Evolutionary conservation across 2,113 vertebrate genomes (phyloP), one percentile per base, ranked within the genome.

Genomic region (Phoxinus phoxinus): DNA sequence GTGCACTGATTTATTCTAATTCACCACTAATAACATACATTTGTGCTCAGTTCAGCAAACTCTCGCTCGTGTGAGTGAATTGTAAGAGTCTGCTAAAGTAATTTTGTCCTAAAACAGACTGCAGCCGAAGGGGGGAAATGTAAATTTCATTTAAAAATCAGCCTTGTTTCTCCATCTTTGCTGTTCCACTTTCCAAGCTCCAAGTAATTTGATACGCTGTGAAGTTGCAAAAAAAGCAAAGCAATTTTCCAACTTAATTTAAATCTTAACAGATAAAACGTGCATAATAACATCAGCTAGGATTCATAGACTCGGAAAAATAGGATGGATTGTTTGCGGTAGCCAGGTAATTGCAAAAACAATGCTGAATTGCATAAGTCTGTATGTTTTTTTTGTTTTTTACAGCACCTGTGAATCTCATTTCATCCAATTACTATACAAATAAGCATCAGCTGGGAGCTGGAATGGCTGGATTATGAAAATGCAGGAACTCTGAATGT

Each of bases 401-500:
- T 46, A 80, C 37, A 65, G n/a, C n/a, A 63, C 4, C n/a, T 61
- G 15, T 44, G 58, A 80, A 65, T 80, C 58, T 46, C 78, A 80
- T 80, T 37, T 80, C 13, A 13, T 30, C 32, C 53, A 79, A 79
- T 79, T 63, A 46, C 58, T 59, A 63, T 41, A 25, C 35, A 80
- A 17, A 79, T 13, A 37, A 15, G 21, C n/a, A 65, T 80, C 78
- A 65, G n/a, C 58, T 44, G 58, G 51, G 48, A 56, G 75, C 75
- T 37, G 30, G 51, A 58, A 85, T 5, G 58, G 53, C 82, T 10
- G n/a, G 19, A 83, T 25, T 81, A 37, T 41, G 23, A 59, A 58
- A 72, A 32, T 41, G 72, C 23, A 82, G 19, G n/a, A 53, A 81
- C 27, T 58, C 85, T 86, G 58, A 77, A 74, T 77, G 84, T 79